These are phyloP conservation scores for Notothenia coriiceps DNA, from an alignment of 2,113 vertebrate genomes.

Conservation along the genomic window DNA sequence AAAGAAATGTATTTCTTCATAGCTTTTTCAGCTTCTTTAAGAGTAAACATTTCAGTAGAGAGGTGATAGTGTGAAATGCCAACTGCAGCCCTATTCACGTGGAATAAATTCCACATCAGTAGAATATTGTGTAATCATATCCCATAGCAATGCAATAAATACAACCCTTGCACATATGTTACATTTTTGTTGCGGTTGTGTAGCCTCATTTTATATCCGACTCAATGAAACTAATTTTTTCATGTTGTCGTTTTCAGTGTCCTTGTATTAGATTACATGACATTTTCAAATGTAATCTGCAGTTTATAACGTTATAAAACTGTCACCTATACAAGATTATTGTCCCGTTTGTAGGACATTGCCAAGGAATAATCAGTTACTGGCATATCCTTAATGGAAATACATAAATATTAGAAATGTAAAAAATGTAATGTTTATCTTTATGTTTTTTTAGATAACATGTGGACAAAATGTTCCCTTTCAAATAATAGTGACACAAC, in stretches of 20 bases:
- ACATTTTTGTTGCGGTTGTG: background rate
- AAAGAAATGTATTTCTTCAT: background rate
- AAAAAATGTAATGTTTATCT: background rate
- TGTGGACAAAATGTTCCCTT: background rate
- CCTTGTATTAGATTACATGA: slow-evolving; percentile 30
- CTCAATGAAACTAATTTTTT: slow-evolving; percentile 21
- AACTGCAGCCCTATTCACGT: too few species aligned
- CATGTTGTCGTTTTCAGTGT: background rate
- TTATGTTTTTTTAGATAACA: background rate
- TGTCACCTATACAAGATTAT: slow-evolving; percentile 24
- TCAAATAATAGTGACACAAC: background rate
- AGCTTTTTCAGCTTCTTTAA: background rate
- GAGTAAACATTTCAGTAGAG: background rate
- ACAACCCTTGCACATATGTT: background rate
- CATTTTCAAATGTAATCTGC: slow-evolving; percentile 27
- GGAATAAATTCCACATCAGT: background rate
- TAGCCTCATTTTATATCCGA: background rate
- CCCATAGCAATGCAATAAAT: background rate
- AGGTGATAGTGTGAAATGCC: too few species aligned
- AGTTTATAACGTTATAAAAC: slow-evolving; percentile 36
- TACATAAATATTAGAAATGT: slow-evolving; percentile 7
- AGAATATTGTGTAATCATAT: background rate
- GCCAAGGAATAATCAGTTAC: slow-evolving; percentile 27
- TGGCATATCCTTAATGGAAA: slow-evolving; percentile 18
- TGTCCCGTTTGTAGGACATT: slow-evolving; percentile 23